Conservation (phyloP, 2,113 vertebrate species). For the Oreochromis spilurus region DNA sequence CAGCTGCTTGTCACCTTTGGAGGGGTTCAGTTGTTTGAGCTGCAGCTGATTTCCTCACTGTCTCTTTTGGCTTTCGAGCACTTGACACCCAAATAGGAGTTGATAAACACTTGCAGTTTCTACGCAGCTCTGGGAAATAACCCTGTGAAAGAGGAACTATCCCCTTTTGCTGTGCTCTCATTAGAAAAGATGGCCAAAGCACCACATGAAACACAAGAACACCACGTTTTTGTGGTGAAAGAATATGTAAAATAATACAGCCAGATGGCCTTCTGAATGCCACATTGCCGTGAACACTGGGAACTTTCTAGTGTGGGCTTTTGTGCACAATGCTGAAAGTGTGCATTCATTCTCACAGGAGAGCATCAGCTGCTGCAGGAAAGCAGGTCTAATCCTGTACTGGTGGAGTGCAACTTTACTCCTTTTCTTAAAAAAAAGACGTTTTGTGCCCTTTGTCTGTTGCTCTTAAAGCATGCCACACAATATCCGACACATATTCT, state of each 20-base stretch:
- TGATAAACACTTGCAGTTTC: conserved; percentile 52
- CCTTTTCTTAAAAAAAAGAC: not conserved
- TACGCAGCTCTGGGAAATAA: conserved; percentile 53
- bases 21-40: not conserved
- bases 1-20: conserved; percentile 1
- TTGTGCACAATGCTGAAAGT: conserved; percentile 72
- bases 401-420: not conserved
- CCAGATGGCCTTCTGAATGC: conserved; percentile 76
- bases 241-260: conserved; percentile 80
- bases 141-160: conserved; percentile 68
- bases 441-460: not conserved
- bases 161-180: conserved; percentile 48
- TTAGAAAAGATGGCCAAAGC: conserved; percentile 52
- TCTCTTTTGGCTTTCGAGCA: conserved; percentile 4
- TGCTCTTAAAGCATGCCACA: not conserved
- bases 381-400: conserved; percentile 38
- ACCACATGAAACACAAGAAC: conserved; percentile 70
- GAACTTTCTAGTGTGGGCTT: conserved; percentile 73
- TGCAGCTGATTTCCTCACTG: conserved; percentile 31
- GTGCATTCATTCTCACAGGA: conserved; percentile 71
- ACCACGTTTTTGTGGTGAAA: conserved; percentile 67
- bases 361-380: conserved; percentile 52
- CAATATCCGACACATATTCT: not conserved
- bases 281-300: conserved; percentile 65
- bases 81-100: conserved; percentile 28